Base-by-base conservation (phyloP, 2,113 vertebrate species). In the Otis tarda region DNA sequence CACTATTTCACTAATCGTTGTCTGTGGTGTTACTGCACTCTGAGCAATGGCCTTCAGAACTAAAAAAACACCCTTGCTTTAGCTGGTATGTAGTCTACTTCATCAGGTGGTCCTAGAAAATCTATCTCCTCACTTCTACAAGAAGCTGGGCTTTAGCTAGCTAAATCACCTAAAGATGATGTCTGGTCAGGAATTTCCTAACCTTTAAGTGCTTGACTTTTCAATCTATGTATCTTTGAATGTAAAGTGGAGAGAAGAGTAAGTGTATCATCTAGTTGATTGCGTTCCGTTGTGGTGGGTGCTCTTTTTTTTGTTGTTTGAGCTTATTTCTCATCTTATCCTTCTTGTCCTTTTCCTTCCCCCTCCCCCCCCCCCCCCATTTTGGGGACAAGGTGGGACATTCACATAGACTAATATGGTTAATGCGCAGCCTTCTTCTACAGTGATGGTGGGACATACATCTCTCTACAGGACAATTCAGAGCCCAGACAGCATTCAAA, bases 241-340 rank as follows among this genome's bases (percentile, higher is more conserved):
- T 4, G 20, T 12, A 61, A 2, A 19, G 4, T 4, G 27, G 2
- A 6, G 4, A 53, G 6, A 55, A 71, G 6, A 1, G 5, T 8
- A 9, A 35, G 13, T 61, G 6, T 35, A 47, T 28, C 15, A 47
- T 28, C 15, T 3, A 15, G 73, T 64, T 61, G 7, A 35, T 65
- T 21, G 1, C 37, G 23, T 19, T 14, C 13, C 15, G 2, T n/a
- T 20, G 6, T 22, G 10, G 5, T n/a, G 10, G 21, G 14, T 8
- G 3, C 0, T 0, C 3, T 8, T 68, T 1, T 5, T 68, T 1
- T 5, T 59, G 3, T n/a, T 74, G 14, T 52, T 9, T 28, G 18
- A 25, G 7, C 3, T 15, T 50, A 22, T 43, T 56, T 65, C 14
- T 91, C 3, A 50, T 8, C 2, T 37, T 60, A 50, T 67, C 13